Evolutionary conservation across 2,113 vertebrate genomes (phyloP).

Genomic region (Boleophthalmus pectinirostris): DNA sequence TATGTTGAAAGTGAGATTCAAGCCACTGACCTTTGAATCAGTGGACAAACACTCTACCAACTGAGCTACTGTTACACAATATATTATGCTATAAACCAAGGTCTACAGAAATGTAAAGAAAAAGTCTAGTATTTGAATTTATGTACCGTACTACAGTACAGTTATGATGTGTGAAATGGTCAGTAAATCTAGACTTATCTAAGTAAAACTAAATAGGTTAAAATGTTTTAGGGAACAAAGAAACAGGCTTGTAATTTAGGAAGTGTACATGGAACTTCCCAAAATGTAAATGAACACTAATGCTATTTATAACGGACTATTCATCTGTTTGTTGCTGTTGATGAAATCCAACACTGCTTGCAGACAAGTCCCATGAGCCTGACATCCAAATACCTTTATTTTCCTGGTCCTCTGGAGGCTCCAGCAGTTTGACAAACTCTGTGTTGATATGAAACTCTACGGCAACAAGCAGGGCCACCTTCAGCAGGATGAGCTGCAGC

Average conservation of each 20-base stretch:
- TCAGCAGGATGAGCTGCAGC: constrained; percentile 94
- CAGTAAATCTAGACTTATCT: not conserved
- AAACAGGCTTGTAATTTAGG: not conserved
- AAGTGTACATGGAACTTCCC: not conserved
- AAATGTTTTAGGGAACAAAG: not conserved
- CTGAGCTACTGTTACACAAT: not conserved
- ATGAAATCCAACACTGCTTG: constrained; percentile 48
- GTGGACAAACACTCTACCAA: too few relatives aligned
- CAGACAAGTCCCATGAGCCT: constrained; percentile 18
- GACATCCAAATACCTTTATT: constrained; percentile 81
- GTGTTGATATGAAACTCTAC: constrained; percentile 96
- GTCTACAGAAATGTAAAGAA: not conserved
- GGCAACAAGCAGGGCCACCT: constrained; percentile 91
- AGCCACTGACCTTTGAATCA: too few relatives aligned
- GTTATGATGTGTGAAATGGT: too few relatives aligned
- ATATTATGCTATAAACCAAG: not conserved
- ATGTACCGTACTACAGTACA: too few relatives aligned
- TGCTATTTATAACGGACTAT: constrained; percentile 49
- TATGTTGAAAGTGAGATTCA: too few relatives aligned
- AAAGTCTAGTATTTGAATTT: not conserved
- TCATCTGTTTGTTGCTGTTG: constrained; percentile 32
- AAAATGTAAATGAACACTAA: not conserved
- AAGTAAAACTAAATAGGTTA: not conserved
- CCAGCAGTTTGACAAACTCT: constrained; percentile 91
- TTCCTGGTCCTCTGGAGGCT: constrained; percentile 93